These are phyloP conservation scores for Oophaga sylvatica DNA, from an alignment of 2,797 vertebrate species.

Conservation along the genomic window DNA sequence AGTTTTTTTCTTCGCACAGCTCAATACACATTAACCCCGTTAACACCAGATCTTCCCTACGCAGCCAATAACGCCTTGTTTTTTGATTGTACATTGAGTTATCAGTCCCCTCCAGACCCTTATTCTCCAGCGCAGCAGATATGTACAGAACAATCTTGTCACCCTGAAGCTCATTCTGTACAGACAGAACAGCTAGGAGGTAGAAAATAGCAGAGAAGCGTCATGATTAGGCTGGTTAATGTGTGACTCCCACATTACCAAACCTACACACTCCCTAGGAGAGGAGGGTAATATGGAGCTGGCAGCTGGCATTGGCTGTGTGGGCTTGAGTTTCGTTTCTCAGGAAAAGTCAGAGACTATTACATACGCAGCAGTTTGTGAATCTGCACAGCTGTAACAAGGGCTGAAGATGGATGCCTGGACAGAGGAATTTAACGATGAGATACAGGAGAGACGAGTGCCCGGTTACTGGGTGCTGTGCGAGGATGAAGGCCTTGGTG, in stretches of 20 bases:
- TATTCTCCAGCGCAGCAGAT: no score
- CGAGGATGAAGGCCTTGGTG: background rate
- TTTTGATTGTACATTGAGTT: background rate
- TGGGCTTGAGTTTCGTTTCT: slow-evolving; percentile 21
- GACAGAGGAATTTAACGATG: background rate
- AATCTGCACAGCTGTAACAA: background rate
- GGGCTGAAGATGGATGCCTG: slow-evolving; percentile 22
- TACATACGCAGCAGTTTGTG: no score
- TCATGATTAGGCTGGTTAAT: background rate
- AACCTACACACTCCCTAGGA: background rate
- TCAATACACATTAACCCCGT: background rate
- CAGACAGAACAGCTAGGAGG: no score
- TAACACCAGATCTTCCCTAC: background rate
- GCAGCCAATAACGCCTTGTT: background rate
- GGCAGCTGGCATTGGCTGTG: background rate
- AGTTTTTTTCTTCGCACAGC: no score
- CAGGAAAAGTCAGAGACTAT: background rate
- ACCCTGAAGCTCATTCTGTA: background rate
- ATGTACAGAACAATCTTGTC: no score
- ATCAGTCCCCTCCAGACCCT: background rate
- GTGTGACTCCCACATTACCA: background rate
- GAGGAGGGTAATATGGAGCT: background rate
- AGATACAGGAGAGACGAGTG: background rate
- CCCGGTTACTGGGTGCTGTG: background rate
- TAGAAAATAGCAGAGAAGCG: background rate